Evolutionary conservation across 2,113 vertebrate genomes (phyloP).

Genomic region (Nasalis larvatus): DNA sequence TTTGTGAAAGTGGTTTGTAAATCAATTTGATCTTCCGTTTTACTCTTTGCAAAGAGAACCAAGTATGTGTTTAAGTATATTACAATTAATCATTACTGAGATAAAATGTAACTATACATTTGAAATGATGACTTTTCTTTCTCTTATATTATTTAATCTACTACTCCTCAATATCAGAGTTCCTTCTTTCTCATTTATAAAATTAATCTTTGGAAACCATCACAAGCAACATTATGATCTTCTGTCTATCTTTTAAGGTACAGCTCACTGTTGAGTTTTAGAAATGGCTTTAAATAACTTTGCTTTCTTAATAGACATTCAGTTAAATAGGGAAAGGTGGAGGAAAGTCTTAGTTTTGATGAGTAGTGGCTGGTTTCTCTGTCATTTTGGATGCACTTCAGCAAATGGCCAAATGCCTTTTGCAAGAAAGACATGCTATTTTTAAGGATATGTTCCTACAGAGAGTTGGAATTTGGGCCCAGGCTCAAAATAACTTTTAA

Average conservation of each 20-base stretch:
- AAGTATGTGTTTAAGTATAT: neutral
- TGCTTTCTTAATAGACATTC: constrained; percentile 25
- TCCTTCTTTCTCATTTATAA: neutral
- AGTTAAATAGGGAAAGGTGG: neutral
- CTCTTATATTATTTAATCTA: neutral
- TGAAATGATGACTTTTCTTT: constrained; percentile 42
- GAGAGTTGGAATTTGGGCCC: neutral
- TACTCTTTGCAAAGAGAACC: neutral
- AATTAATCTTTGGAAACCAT: neutral
- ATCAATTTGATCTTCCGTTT: neutral
- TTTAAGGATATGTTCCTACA: neutral
- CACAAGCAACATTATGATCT: neutral
- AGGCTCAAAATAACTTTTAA: constrained; percentile 14
- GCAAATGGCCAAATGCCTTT: neutral
- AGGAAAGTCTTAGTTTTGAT: neutral
- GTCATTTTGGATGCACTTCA: neutral
- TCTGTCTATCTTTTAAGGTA: neutral
- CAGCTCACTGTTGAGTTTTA: constrained; percentile 13
- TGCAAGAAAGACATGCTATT: neutral
- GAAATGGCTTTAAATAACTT: neutral
- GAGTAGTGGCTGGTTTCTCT: neutral
- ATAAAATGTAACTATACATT: constrained; percentile 31
- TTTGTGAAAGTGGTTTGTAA: neutral
- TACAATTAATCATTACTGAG: neutral
- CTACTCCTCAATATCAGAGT: neutral